phyloP scores from a whole-genome alignment of 2,888 invertebrate species.

The Trachelus stipa region DNA sequence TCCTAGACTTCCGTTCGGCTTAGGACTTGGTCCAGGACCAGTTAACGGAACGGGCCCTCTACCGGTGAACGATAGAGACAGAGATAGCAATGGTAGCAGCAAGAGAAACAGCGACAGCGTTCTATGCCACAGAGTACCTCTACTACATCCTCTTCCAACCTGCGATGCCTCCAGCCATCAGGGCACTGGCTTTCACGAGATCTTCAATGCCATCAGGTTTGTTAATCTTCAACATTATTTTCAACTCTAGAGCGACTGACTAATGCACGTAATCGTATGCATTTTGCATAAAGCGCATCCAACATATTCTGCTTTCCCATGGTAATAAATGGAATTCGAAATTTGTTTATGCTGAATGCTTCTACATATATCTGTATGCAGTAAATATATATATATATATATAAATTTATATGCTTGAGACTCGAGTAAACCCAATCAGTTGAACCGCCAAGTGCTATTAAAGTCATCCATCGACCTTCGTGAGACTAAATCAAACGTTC shows the following conservation, averaged over 20 bases:
- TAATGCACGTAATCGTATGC: background rate
- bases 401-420: background rate
- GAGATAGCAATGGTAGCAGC: slow-evolving; percentile 59
- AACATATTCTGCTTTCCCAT: no score
- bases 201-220: slow-evolving; percentile 63
- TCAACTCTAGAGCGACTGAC: background rate
- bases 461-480: background rate
- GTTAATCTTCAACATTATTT: slow-evolving; percentile 3
- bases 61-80: slow-evolving; percentile 50
- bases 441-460: background rate
- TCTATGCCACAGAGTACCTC: slow-evolving; percentile 67
- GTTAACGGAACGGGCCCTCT: slow-evolving; percentile 44
- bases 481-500: background rate
- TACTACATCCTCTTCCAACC: slow-evolving; percentile 69
- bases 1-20: slow-evolving; percentile 67
- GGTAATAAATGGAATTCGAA: no score
- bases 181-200: slow-evolving; percentile 67
- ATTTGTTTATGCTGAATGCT: no score
- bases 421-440: background rate
- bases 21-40: slow-evolving; percentile 61
- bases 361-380: no score
- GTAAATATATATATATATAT: no score
- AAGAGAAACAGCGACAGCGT: slow-evolving; percentile 71
- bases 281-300: no score
- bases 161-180: slow-evolving; percentile 65